Evolutionary conservation across 23 tunicate species (phyloP), one percentile per base, ranked within the genome.

Genomic region (Trididemnum clinides): DNA sequence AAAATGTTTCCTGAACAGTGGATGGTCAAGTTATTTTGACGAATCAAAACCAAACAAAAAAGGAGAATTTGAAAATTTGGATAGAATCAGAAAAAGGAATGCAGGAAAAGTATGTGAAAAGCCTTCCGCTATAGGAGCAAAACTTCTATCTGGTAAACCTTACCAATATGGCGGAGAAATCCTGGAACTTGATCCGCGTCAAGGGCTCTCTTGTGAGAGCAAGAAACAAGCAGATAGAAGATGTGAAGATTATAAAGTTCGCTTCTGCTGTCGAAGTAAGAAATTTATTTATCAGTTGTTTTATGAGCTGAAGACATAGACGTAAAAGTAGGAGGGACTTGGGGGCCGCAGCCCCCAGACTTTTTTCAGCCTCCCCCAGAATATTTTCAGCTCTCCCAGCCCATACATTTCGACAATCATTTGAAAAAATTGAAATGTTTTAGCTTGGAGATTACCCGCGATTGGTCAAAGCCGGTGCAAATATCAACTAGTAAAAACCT

Each of bases 41-140:
- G 26, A 63, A 3, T 62, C 85, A 4, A 21, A 64, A 5, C 50
- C 85, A 33, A 34, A 1, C n/a, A 22, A 22, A 4, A 26, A 3
- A 36, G 85, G 91, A 25, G 85, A 80, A 21, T 39, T 80, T 37
- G 85, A 87, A 33, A n/a, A 33, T 28, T 39, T 87, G 2, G 35
- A 29, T n/a, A 28, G 22, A 20, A 39, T 87, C 2, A 51, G 69
- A 6, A 27, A 1, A 15, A 20, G 1, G 22, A 39, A 36, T 80
- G 80, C 84, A 31, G 80, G 34, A 50, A 18, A 27, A 27, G 49
- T 73, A 0, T 88, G 92, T 59, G 26, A 39, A 51, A 35, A 51
- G 25, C 92, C 92, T 19, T 19, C 51, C 18, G 82, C 83, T n/a
- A 34, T 88, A 34, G 87, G 78, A 15, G 92, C 87, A 1, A 59